Evolutionary conservation across 2,797 vertebrate species (phyloP).

Genomic region (Pseudotriccus pelzelni): DNA sequence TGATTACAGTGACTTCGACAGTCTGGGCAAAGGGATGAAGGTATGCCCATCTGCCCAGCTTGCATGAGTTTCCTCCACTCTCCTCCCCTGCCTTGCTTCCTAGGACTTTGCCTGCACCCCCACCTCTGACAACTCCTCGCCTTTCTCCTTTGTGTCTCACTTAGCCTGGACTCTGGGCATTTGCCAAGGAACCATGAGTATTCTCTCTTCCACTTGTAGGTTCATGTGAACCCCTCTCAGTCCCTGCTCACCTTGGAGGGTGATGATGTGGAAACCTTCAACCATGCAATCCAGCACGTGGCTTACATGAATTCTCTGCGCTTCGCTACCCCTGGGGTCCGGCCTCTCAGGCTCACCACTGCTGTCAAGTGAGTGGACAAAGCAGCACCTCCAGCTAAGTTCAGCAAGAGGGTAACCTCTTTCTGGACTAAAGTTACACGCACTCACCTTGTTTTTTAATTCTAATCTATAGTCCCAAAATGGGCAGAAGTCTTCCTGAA

Average conservation of each 20-base stretch:
- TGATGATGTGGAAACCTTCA: slow-evolving; percentile 96
- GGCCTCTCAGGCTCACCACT: slow-evolving; percentile 92
- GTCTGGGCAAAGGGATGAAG: slow-evolving; percentile 99
- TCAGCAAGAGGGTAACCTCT: background rate
- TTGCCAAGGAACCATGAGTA: background rate
- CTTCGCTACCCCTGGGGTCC: slow-evolving; percentile 94
- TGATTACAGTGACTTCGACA: slow-evolving; percentile 98
- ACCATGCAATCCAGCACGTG: slow-evolving; percentile 96
- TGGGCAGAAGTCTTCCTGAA: background rate
- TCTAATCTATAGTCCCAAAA: background rate
- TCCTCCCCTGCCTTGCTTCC: slow-evolving; percentile 41
- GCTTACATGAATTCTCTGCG: slow-evolving; percentile 97
- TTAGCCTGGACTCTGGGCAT: background rate
- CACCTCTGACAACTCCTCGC: background rate
- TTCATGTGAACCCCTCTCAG: slow-evolving; percentile 97
- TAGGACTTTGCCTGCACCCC: slow-evolving; percentile 29
- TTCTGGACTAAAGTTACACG: background rate
- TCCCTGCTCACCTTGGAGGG: slow-evolving; percentile 95
- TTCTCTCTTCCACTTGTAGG: slow-evolving; percentile 76
- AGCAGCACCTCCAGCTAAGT: background rate
- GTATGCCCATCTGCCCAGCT: slow-evolving; percentile 74
- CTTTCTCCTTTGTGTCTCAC: slow-evolving; percentile 21
- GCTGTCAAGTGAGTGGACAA: slow-evolving; percentile 86
- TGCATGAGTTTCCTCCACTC: slow-evolving; percentile 54
- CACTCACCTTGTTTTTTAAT: background rate